Conservation (phyloP, 1,140 invertebrate genomes). For the Gonioctena quinquepunctata region DNA sequence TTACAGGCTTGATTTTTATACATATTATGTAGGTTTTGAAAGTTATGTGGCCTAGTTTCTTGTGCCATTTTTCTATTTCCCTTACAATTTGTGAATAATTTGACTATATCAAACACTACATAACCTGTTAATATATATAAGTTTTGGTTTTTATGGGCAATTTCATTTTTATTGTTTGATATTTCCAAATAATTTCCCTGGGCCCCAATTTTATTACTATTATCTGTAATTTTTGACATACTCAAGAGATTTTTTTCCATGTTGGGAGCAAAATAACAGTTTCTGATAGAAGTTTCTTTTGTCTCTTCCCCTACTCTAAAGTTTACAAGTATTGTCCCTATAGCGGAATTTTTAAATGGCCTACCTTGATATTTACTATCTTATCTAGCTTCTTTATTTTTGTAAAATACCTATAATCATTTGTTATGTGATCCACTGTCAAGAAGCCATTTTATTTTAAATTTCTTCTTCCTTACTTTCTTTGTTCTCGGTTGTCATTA, state of each 20-base stretch:
- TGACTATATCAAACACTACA: slow-evolving; percentile 19
- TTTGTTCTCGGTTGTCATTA: too few relatives aligned
- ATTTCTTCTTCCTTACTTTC: too few relatives aligned
- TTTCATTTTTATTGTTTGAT: slow-evolving; percentile 36
- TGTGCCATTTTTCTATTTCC: slow-evolving; percentile 11
- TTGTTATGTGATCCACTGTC: slow-evolving; percentile 53
- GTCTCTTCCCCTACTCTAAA: slow-evolving; percentile 31
- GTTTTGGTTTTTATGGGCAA: slow-evolving; percentile 40
- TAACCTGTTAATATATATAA: slow-evolving; percentile 41
- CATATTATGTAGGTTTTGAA: neutral
- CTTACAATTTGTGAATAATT: neutral
- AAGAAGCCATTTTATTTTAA: slow-evolving; percentile 40
- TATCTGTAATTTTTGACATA: slow-evolving; percentile 42
- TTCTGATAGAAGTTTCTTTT: slow-evolving; percentile 32
- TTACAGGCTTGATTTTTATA: neutral
- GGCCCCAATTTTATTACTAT: slow-evolving; percentile 30
- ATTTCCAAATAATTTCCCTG: slow-evolving; percentile 26
- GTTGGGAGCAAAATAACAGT: slow-evolving; percentile 40
- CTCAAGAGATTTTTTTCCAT: slow-evolving; percentile 47
- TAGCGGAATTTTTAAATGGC: slow-evolving; percentile 46
- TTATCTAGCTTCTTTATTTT: slow-evolving; percentile 42
- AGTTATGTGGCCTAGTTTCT: neutral
- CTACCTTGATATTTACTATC: slow-evolving; percentile 21
- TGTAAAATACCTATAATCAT: slow-evolving; percentile 47
- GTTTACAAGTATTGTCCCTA: slow-evolving; percentile 40